Evolutionary conservation across 2,113 vertebrate species (phyloP), one percentile per base, ranked within the genome.

Genomic region (Hemibagrus wyckioides): DNA sequence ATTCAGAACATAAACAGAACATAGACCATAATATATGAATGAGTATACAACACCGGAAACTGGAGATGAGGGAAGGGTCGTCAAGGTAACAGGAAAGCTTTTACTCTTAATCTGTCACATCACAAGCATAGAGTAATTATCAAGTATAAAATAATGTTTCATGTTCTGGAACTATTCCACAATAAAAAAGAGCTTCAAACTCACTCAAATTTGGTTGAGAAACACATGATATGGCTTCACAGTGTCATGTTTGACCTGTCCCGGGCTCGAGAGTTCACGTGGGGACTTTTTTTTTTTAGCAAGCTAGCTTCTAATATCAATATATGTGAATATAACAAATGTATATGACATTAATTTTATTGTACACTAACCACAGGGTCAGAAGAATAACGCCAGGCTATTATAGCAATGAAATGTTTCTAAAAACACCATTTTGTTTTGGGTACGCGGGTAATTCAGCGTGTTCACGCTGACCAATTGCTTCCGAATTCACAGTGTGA

Each of bases 401-500:
- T 81, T 81, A 41, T 8, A 59, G 15, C 21, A 28, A 41, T 57
- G 6, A 59, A 39, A 59, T 23, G 21, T 39, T 2, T 59, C 36
- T 8, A 81, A 81, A 83, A 6, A 25, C 33, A 50, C 63, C 17
- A 50, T 67, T 33, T 19, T 50, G n/a, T 30, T 67, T 44, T 11
- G 41, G 6, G 36, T 50, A 21, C 14, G 13, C 17, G 36, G 41
- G 7, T 69, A 59, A 4, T 1, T 21, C 39, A 0, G 17, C 36
- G 28, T 50, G 44, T 75, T 41, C 6, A 71, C n/a, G 15, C 23
- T 84, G 5, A 57, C 11, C 67, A 50, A 30, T 33, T 13, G 25
- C 41, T 82, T 63, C 57, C 73, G 23, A 25, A 59, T 85, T 85
- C 77, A 81, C 48, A n/a, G 25, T 63, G 76, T 33, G 3, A 30